Base-by-base conservation (phyloP, 2,888 invertebrate genomes). In the Venustoraphidia nigricollis region DNA sequence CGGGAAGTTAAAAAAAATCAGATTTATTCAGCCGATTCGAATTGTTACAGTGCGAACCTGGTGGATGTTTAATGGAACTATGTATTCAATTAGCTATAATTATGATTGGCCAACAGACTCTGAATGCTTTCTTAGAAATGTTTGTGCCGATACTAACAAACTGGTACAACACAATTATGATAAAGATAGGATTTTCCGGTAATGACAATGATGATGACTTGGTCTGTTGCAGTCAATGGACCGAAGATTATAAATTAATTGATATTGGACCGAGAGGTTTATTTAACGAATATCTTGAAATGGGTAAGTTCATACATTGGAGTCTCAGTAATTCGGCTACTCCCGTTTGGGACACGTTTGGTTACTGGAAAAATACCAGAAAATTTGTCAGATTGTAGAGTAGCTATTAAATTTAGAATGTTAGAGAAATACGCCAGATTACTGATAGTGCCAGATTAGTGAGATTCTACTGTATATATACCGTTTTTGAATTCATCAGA, bases 51-150 rank as follows among this genome's bases (percentile, higher is more conserved):
- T 91, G 90, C 64, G 81, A 81, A 58, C 83, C 87, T 3, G 88
- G 88, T 14, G 90, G 90, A 8, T 91, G 90, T 60, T 72, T 91
- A 52, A 81, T 87, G 69, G 91, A 92, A 65, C 68, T 92, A 43
- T 85, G 85, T 53, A 81, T 92, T 58, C 91, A 92, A 63, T 65
- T 91, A 54, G 79, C 81, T 0, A 87, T 90, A 56, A 89, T 91
- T 51, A 84, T 87, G 81, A 77, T 87, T 37, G 91, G 90, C 50
- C 90, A 90, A 61, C 90, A 91, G 68, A 79, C 83, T 2, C 69
- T 90, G 52, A 83, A 81, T 62, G 80, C 82, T 10, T 69, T 86
- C 8, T 64, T 86, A 55, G 91, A 92, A 71, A 83, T 87, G 72
- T 60, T 81, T 1, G 68, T 81, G 54, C 90, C 90, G 1, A 64